Percentiles rank a stretch among this genome's conserved stretches.
Conservation (phyloP, 2,113 vertebrate genomes). For the Syrrhaptes paradoxus region DNA sequence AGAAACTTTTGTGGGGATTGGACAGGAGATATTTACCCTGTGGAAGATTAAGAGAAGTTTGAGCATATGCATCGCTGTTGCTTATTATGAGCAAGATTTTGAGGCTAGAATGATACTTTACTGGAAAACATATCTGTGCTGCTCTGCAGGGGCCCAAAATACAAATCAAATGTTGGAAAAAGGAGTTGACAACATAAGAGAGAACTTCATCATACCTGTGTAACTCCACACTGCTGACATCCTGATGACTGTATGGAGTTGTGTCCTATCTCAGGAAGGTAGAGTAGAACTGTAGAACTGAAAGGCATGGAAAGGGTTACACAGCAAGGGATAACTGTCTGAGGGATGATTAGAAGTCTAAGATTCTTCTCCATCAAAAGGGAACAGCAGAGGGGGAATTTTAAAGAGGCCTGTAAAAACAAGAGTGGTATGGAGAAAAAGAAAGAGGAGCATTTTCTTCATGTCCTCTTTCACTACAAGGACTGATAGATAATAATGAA, state of each 20-base stretch:
- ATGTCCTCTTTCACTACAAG: background rate
- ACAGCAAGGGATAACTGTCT: background rate
- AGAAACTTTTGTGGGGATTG: background rate
- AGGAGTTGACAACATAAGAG: background rate
- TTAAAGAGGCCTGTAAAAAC: constrained; percentile 17
- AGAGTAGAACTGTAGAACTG: background rate
- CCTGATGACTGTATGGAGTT: background rate
- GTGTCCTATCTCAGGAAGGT: background rate
- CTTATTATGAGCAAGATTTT: background rate
- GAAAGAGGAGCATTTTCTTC: background rate
- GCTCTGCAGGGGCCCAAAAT: background rate
- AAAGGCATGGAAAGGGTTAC: background rate
- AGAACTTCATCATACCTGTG: background rate
- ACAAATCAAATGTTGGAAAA: background rate
- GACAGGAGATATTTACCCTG: background rate
- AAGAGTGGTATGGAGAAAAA: background rate
- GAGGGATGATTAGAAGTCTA: background rate
- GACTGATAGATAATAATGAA: background rate
- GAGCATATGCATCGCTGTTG: background rate
- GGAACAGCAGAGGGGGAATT: constrained; percentile 11
- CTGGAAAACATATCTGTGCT: background rate
- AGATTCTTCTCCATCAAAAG: background rate
- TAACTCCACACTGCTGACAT: background rate
- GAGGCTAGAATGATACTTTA: background rate
- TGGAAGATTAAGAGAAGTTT: background rate